Evolutionary conservation across 2,113 vertebrate species (phyloP), one percentile per base, ranked within the genome.

Genomic region (Phasianus colchicus): DNA sequence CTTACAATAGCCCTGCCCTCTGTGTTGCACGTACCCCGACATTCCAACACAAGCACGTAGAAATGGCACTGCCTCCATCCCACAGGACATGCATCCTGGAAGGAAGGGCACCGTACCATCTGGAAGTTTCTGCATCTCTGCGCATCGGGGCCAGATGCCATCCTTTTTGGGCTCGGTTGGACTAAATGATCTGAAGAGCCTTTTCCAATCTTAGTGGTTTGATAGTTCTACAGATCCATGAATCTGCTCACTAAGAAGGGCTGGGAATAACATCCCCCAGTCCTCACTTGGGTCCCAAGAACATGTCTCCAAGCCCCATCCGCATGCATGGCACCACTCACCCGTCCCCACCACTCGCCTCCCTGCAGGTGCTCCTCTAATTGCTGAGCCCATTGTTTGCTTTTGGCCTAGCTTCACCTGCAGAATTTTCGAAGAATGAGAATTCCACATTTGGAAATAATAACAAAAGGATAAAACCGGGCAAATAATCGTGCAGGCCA

Each of bases 361-460:
- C 6, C 69, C 65, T 25, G 57, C 57, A 88, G 88, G 79, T 88
- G 81, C 38, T 96, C 84, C 76, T 58, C 65, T 88, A 82, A 74
- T 65, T 76, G 57, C 3, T 1, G 88, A 95, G 72, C 47, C 15
- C 1, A 10, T 76, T 83, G 83, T 91, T 90, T 86, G 88, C 81
- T 95, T 91, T 96, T 96, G 96, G 96, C 81, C 96, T 95, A 85
- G 42, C 50, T 96, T 96, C 91, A 96, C 95, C 96, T 95, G 91
- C 76, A 84, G 76, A 94, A 76, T 16, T 89, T 55, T 83, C 89
- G 88, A 82, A 91, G 86, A 97, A 91, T 55, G 90, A 95, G 75
- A 93, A 95, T 83, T 94, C 76, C 92, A 94, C 94, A 96, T 96
- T 95, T 97, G 95, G 96, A 96, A 97, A 97, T 91, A 96, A 97